These are phyloP conservation scores for Xanthostigma xanthostigma DNA, from an alignment of 2,888 invertebrate genomes.

Conservation along the genomic window DNA sequence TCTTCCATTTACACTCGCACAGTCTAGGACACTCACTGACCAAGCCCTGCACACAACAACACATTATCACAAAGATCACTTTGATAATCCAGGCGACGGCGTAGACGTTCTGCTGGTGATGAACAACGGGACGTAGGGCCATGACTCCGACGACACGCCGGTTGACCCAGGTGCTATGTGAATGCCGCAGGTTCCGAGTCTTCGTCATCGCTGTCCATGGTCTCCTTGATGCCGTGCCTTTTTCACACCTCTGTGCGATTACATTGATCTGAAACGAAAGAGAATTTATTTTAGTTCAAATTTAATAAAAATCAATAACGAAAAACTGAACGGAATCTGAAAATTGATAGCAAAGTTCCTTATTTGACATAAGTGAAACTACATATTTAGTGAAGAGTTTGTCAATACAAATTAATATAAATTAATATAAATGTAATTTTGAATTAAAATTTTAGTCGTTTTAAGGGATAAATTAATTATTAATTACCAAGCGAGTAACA, in stretches of 20 bases:
- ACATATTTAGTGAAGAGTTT: too few species aligned
- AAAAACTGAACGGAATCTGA: too few species aligned
- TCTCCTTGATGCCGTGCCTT: conserved; percentile 1
- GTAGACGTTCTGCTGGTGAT: conserved; percentile 4
- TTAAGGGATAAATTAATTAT: too few species aligned
- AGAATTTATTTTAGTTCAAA: neutral
- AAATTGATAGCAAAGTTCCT: too few species aligned
- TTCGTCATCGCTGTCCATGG: conserved; percentile 6
- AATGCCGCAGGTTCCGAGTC: conserved; percentile 5
- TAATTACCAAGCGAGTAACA: too few species aligned
- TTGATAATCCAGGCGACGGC: neutral
- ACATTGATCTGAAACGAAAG: neutral
- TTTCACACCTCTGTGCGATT: neutral
- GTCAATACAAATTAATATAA: too few species aligned
- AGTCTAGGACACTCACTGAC: conserved; percentile 53
- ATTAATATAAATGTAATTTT: too few species aligned
- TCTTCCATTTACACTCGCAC: conserved; percentile 82
- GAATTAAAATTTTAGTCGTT: too few species aligned
- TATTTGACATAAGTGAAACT: too few species aligned
- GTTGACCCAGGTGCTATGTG: neutral
- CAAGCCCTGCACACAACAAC: conserved; percentile 27
- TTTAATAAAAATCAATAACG: too few species aligned
- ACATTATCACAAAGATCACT: conserved; percentile 19
- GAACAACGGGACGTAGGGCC: neutral
- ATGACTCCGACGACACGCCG: neutral